Percentiles rank a stretch among this genome's conserved stretches.
Conservation (phyloP, 2,797 vertebrate species). For the Hoplostethus atlanticus region DNA sequence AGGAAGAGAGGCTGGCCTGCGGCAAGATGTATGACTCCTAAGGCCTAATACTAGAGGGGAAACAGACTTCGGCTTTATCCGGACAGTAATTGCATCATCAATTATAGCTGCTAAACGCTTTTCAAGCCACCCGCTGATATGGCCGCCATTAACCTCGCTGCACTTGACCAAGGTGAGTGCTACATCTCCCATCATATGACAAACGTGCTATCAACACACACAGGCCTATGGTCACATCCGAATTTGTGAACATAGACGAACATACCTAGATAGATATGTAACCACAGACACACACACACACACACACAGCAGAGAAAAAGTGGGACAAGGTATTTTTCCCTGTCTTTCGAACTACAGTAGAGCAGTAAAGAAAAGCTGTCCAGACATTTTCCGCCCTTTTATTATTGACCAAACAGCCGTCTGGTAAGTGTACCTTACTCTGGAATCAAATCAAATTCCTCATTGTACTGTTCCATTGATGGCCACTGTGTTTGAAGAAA, state of each 20-base stretch:
- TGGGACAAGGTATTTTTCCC: neutral
- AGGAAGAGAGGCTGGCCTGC: constrained; percentile 21
- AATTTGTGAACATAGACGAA: constrained; percentile 5
- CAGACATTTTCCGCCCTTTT: neutral
- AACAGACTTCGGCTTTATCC: constrained; percentile 70
- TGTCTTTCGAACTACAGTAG: neutral
- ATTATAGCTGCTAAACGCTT: constrained; percentile 78
- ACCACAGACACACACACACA: neutral
- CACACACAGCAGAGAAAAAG: neutral
- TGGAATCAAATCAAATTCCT: neutral
- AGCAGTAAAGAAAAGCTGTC: neutral
- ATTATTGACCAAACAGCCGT: constrained; percentile 7
- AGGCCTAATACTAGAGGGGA: constrained; percentile 53
- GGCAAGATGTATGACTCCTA: constrained; percentile 56
- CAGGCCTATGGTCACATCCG: constrained; percentile 16
- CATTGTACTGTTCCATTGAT: neutral
- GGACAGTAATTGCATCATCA: constrained; percentile 81
- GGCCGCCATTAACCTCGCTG: constrained; percentile 76
- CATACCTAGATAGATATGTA: neutral
- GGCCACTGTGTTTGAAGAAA: constrained; percentile 5
- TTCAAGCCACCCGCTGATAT: constrained; percentile 77
- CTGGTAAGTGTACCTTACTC: neutral
- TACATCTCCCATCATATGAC: constrained; percentile 61
- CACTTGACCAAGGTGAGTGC: constrained; percentile 80
- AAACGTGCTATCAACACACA: constrained; percentile 51